A percentile compares a stretch with the other conserved stretches of the same genome.
Conservation (phyloP, 2,888 invertebrate genomes). For the Andricus quercusramuli region DNA sequence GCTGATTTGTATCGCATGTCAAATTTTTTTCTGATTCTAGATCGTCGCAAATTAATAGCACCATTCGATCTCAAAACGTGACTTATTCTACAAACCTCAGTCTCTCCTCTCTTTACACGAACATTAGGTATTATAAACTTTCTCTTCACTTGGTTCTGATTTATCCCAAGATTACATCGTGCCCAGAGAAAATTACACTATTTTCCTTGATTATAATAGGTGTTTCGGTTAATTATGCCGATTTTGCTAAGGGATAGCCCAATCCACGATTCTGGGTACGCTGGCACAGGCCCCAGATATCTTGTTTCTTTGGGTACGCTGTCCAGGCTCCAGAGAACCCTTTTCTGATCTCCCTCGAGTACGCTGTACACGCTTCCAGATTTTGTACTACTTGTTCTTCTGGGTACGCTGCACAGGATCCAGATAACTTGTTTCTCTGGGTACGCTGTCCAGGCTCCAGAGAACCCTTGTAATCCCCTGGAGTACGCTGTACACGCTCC, state of each 20-base stretch:
- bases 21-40: neutral
- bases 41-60: neutral
- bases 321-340: too few species aligned
- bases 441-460: too few species aligned
- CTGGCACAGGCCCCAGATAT: neutral
- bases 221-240: neutral
- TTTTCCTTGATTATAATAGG: neutral
- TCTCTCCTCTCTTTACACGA: neutral
- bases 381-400: too few species aligned
- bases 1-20: neutral
- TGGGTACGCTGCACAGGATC: too few species aligned
- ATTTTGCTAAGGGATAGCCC: neutral
- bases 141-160: neutral
- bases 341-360: too few species aligned
- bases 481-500: too few species aligned
- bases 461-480: too few species aligned
- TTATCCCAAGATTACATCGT: neutral
- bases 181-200: neutral
- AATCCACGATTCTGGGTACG: too few species aligned
- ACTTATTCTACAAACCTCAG: neutral
- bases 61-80: neutral
- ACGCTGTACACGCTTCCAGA: too few species aligned
- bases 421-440: too few species aligned
- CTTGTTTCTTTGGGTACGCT: neutral
- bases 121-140: neutral